Conservation (phyloP, 2,797 vertebrate genomes). For the Lacerta bilineata region DNA sequence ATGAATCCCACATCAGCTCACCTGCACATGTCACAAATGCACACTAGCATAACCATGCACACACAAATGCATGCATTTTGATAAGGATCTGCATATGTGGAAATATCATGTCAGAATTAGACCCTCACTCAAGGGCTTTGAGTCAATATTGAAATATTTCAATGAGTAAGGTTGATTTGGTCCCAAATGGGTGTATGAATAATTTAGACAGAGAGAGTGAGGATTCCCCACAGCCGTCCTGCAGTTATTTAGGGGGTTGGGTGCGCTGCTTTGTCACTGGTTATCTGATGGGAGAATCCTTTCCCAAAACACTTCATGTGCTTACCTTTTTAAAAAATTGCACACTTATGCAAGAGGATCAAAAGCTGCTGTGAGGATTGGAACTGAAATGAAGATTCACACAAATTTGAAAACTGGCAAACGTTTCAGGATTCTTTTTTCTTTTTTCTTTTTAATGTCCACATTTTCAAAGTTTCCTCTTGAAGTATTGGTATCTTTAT, state of each 20-base stretch:
- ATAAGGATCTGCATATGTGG: neutral
- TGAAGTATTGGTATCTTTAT: neutral
- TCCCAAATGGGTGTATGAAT: no score
- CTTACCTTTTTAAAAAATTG: neutral
- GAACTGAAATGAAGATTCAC: neutral
- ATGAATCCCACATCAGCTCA: neutral
- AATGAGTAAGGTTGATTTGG: neutral
- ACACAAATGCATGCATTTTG: neutral
- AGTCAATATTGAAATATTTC: no score
- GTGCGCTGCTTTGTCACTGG: neutral
- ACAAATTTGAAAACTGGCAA: neutral
- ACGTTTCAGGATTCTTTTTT: neutral
- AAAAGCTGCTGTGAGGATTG: neutral
- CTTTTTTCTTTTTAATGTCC: no score
- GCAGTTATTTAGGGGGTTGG: neutral
- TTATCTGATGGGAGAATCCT: neutral
- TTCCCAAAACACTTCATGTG: neutral
- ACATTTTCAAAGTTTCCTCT: neutral
- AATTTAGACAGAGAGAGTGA: neutral
- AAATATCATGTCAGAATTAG: neutral
- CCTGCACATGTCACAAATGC: neutral
- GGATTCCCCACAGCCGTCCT: neutral
- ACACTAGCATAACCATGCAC: neutral
- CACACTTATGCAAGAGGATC: neutral
- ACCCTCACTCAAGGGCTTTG: neutral